Evolutionary conservation across 2,888 invertebrate genomes (phyloP).

Genomic region (Cistogaster globosa): DNA sequence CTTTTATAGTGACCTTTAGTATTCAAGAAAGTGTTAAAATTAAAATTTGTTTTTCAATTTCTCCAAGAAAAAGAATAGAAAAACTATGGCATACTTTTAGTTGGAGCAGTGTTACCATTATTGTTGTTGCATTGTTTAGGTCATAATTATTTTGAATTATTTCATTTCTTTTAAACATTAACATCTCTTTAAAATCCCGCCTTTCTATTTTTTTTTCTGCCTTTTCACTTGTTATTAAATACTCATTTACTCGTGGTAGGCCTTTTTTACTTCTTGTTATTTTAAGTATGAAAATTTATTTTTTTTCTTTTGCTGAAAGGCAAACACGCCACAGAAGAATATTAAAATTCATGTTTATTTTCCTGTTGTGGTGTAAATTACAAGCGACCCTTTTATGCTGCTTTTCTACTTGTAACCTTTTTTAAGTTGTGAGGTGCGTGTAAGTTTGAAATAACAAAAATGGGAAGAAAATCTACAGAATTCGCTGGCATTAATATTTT

Average conservation of each 20-base stretch:
- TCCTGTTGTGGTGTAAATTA: slow-evolving; percentile 59
- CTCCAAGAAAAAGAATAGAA: neutral
- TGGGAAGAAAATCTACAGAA: slow-evolving; percentile 9
- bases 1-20: slow-evolving; percentile 43
- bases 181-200: slow-evolving; percentile 6
- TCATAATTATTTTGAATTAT: slow-evolving; percentile 56
- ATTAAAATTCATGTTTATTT: slow-evolving; percentile 67
- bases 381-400: slow-evolving; percentile 3
- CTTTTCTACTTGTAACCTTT: neutral
- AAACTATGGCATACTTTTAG: slow-evolving; percentile 53
- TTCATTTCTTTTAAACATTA: slow-evolving; percentile 56
- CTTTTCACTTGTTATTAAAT: slow-evolving; percentile 61
- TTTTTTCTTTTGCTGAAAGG: neutral
- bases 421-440: slow-evolving; percentile 49
- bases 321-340: slow-evolving; percentile 11
- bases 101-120: neutral
- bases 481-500: slow-evolving; percentile 53
- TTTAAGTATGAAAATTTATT: slow-evolving; percentile 2
- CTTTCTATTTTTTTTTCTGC: neutral
- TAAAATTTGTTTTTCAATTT: neutral
- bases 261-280: slow-evolving; percentile 15
- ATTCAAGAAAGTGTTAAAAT: slow-evolving; percentile 35
- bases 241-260: slow-evolving; percentile 30
- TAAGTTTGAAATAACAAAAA: slow-evolving; percentile 50
- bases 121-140: slow-evolving; percentile 31